Evolutionary conservation across 2,888 invertebrate species (phyloP), one percentile per base, ranked within the genome.

Genomic region (Criorhina ranunculi): DNA sequence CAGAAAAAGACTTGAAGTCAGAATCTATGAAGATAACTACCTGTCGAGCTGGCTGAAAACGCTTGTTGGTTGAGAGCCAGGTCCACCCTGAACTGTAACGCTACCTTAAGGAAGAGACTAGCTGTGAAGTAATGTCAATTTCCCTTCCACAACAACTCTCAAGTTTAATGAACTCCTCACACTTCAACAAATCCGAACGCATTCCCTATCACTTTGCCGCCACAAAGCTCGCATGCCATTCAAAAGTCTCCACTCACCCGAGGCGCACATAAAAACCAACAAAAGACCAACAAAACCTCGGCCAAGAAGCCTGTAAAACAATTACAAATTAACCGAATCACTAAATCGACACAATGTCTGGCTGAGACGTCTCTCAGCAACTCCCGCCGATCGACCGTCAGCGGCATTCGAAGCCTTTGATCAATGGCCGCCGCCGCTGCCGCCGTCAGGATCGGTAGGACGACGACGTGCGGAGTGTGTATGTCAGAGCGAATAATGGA

Each of bases 311-410:
- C 33, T 19, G 57, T 79, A 78, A 83, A 76, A 85, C 85, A 80
- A 85, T 85, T 85, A 85, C 80, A 85, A 85, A 85, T 85, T 85
- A 85, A 85, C 85, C 64, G 75, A 85, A 70, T 85, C 85, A 80
- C 85, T 69, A 80, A 64, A 85, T 80, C 85, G 85, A 85, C 85
- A 85, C 75, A 85, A 75, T 80, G 85, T 85, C 85, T 85, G 59
- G 64, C 64, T 49, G 57, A 51, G 75, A 85, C 60, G 67, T 69
- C 40, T 29, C 66, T 19, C 35, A 64, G 15, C 66, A 57, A 49
- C 40, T 46, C 15, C 60, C 37, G 57, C 51, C 51, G 51, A 33
- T 17, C 42, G 60, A 3, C 6, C 15, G 17, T 8, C 12, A 15
- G 80, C 85, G 80, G 85, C 80, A 64, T 59, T 53, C 44, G 12